phyloP scores from a whole-genome alignment of 2,888 invertebrate species.

The Caenorhabditis drosophilae region DNA sequence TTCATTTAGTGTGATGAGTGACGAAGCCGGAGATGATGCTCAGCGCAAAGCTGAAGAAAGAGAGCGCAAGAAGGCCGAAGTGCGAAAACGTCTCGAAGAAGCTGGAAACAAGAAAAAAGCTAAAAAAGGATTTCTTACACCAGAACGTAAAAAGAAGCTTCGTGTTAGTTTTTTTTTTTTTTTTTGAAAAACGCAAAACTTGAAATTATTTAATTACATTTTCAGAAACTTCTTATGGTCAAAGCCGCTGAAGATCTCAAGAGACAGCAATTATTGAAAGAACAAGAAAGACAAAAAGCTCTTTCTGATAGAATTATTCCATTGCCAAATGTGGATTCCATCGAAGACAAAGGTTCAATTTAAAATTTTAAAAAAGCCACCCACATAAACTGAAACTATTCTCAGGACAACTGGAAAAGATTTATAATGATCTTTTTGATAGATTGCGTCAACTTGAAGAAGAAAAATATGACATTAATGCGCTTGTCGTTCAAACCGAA shows the following conservation, averaged over 20 bases:
- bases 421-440: constrained; percentile 73
- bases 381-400: neutral
- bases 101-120: constrained; percentile 84
- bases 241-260: constrained; percentile 99
- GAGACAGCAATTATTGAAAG: constrained; percentile 98
- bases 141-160: constrained; percentile 99
- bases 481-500: constrained; percentile 76
- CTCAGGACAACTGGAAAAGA: constrained; percentile 59
- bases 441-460: constrained; percentile 71
- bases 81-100: constrained; percentile 94
- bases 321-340: constrained; percentile 86
- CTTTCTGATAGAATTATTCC: constrained; percentile 92
- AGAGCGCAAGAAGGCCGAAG: constrained; percentile 95
- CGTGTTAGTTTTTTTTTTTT: constrained; percentile 81
- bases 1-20: constrained; percentile 34
- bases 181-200: neutral
- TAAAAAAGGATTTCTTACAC: constrained; percentile 99
- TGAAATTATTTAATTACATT: constrained; percentile 15
- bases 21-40: constrained; percentile 44
- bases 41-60: constrained; percentile 87
- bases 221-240: constrained; percentile 96
- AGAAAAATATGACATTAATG: constrained; percentile 95
- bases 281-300: constrained; percentile 92
- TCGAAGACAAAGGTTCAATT: constrained; percentile 80
- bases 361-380: neutral